These are phyloP conservation scores for Prochilodus magdalenae DNA, from an alignment of 2,113 vertebrate species.

Conservation along the genomic window DNA sequence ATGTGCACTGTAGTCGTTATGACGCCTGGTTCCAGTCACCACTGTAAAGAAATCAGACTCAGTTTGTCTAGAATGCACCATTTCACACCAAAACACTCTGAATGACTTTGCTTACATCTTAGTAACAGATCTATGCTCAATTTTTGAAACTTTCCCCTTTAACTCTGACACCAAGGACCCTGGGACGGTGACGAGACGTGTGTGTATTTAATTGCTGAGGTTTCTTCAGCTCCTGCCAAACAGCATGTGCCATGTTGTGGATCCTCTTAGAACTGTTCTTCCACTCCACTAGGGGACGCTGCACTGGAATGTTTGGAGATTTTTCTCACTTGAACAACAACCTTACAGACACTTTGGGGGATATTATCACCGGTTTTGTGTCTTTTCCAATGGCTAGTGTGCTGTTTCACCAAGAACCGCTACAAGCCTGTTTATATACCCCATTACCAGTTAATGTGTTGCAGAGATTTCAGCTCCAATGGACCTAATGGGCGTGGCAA, in stretches of 20 bases:
- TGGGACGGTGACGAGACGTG: constrained; percentile 9
- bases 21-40: too few species aligned
- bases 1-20: too few species aligned
- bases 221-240: constrained; percentile 67
- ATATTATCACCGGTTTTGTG: constrained; percentile 23
- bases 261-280: constrained; percentile 52
- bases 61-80: too few species aligned
- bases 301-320: constrained; percentile 46
- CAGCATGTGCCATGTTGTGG: constrained; percentile 70
- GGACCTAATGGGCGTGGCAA: not conserved
- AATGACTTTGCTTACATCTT: too few species aligned
- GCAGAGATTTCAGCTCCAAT: constrained; percentile 34
- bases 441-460: constrained; percentile 30
- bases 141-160: too few species aligned
- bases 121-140: too few species aligned
- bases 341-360: constrained; percentile 25
- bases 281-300: constrained; percentile 51
- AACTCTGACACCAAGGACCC: constrained; percentile 31
- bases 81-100: too few species aligned
- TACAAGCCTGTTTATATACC: constrained; percentile 46
- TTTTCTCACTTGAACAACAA: constrained; percentile 9
- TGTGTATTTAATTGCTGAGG: constrained; percentile 35
- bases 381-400: constrained; percentile 44
- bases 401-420: constrained; percentile 47
- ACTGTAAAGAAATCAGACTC: too few species aligned